Conservation (phyloP, 2,888 invertebrate species). For the Chromoteleia sp. region DNA sequence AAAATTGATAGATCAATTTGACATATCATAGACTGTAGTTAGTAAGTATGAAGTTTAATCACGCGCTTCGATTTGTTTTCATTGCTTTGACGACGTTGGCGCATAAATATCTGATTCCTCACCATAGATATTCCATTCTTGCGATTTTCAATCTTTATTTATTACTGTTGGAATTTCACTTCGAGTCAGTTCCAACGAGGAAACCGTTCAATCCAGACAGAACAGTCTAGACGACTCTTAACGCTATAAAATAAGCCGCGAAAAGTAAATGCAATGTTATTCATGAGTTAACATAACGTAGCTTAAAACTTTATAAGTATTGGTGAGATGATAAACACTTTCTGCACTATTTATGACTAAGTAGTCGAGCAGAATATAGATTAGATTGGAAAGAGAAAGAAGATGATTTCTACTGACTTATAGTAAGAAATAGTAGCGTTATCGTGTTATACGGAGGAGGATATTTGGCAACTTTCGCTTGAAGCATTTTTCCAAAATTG, state of each 20-base stretch:
- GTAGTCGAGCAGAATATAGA: constrained; percentile 31
- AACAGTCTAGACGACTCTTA: constrained; percentile 7
- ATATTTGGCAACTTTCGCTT: constrained; percentile 29
- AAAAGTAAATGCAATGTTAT: constrained; percentile 44
- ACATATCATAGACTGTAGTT: not conserved
- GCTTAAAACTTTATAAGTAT: constrained; percentile 13
- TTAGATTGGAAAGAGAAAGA: constrained; percentile 48
- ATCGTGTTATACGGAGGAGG: constrained; percentile 7
- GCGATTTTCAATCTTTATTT: constrained; percentile 22
- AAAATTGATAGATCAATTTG: not conserved
- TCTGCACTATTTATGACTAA: constrained; percentile 55
- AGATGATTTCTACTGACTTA: constrained; percentile 41
- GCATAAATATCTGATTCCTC: constrained; percentile 31
- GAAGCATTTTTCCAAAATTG: constrained; percentile 11
- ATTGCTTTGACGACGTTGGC: constrained; percentile 10
- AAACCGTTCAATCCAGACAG: constrained; percentile 6
- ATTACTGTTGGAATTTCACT: constrained; percentile 49
- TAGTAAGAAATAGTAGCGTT: constrained; percentile 10
- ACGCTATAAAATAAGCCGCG: constrained; percentile 6
- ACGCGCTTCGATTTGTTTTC: constrained; percentile 15
- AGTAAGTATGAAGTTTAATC: constrained; percentile 9
- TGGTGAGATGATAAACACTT: constrained; percentile 50
- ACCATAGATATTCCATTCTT: constrained; percentile 10
- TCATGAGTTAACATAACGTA: constrained; percentile 10
- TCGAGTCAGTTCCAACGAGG: constrained; percentile 23